Evolutionary conservation across 2,797 vertebrate genomes (phyloP).

Genomic region (Acanthurus lineatus): DNA sequence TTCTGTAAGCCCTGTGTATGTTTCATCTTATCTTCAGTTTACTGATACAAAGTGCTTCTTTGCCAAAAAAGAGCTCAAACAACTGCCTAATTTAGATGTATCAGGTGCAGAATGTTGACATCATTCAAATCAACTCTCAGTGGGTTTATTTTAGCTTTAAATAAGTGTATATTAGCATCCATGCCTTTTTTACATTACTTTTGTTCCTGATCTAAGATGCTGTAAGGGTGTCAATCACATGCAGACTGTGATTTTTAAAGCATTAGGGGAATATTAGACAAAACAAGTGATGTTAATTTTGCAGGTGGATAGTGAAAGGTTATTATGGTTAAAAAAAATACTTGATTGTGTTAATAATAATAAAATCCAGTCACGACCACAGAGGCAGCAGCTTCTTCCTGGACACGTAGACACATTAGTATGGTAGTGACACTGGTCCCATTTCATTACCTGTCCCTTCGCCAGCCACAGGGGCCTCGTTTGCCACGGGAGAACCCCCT

Average conservation of each 20-base stretch:
- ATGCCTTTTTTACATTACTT: not conserved
- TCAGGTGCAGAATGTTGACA: not conserved
- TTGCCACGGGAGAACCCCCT: conserved; percentile 60
- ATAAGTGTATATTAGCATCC: not conserved
- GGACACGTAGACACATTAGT: conserved; percentile 77
- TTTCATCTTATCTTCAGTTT: conserved; percentile 6
- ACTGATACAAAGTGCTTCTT: not conserved
- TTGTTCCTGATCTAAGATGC: conserved; percentile 11
- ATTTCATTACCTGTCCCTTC: conserved; percentile 90
- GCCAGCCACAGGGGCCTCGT: conserved; percentile 85
- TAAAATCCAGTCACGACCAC: conserved; percentile 61
- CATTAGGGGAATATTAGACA: conserved; percentile 55
- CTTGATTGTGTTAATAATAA: conserved; percentile 67
- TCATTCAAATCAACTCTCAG: not conserved
- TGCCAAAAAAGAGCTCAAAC: conserved; percentile 2
- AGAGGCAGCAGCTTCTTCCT: conserved; percentile 60
- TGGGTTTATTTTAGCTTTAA: conserved; percentile 21
- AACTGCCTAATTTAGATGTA: conserved; percentile 7
- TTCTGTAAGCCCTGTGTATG: not conserved
- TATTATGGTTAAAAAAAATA: conserved; percentile 73
- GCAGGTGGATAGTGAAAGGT: conserved; percentile 67
- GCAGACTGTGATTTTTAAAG: conserved; percentile 65
- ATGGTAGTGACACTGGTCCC: conserved; percentile 77
- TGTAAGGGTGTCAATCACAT: conserved; percentile 59
- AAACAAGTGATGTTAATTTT: conserved; percentile 80